Evolutionary conservation across 1,140 invertebrate genomes (phyloP).

Genomic region (Brachionus angularis): DNA sequence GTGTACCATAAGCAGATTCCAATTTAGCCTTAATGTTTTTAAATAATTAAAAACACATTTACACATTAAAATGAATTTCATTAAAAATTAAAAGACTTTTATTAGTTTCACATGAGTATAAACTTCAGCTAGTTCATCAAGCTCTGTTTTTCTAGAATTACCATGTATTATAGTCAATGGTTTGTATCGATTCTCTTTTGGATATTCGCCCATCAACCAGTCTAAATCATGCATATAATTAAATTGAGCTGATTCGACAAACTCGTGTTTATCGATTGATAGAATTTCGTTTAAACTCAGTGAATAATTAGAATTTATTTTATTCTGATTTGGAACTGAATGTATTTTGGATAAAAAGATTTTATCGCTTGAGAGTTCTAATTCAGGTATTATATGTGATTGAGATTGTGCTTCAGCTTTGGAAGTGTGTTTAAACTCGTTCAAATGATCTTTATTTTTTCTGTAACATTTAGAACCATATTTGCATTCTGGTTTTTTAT

Average conservation of each 20-base stretch:
- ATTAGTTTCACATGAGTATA: slow-evolving; percentile 33
- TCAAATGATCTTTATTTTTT: slow-evolving; percentile 71
- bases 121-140: slow-evolving; percentile 48
- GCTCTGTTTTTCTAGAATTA: slow-evolving; percentile 62
- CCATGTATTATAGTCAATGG: slow-evolving; percentile 75
- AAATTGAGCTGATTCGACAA: slow-evolving; percentile 65
- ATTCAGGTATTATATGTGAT: neutral
- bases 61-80: neutral
- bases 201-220: slow-evolving; percentile 76
- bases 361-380: neutral
- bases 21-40: slow-evolving; percentile 50
- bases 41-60: slow-evolving; percentile 30
- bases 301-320: slow-evolving; percentile 38
- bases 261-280: neutral
- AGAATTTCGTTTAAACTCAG: slow-evolving; percentile 18
- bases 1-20: slow-evolving; percentile 71
- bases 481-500: slow-evolving; percentile 63
- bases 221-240: slow-evolving; percentile 85
- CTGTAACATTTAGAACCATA: slow-evolving; percentile 78
- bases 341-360: slow-evolving; percentile 22
- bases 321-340: neutral
- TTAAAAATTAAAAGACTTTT: slow-evolving; percentile 23
- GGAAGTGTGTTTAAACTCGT: slow-evolving; percentile 76
- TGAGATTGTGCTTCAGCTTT: slow-evolving; percentile 44
- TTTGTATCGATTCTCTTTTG: slow-evolving; percentile 59